These are phyloP conservation scores for Osmoderma eremita DNA, from an alignment of 2,888 invertebrate genomes.

Conservation along the genomic window DNA sequence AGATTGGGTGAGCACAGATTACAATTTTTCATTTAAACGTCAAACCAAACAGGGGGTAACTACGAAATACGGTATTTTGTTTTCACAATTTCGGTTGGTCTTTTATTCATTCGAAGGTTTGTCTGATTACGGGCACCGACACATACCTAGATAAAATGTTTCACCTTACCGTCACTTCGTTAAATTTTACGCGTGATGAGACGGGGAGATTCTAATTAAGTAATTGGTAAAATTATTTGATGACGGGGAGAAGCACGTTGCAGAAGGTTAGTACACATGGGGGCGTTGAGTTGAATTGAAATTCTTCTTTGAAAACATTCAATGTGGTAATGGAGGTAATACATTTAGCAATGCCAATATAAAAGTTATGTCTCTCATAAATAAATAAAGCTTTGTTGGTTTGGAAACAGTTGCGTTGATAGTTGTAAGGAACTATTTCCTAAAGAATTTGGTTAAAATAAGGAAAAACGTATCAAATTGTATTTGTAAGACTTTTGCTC, in stretches of 20 bases:
- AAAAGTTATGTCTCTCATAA: neutral
- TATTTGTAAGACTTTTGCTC: too few relatives aligned
- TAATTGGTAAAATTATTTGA: conserved; percentile 19
- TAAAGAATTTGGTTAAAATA: too few relatives aligned
- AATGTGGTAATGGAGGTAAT: neutral
- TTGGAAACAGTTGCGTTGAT: too few relatives aligned
- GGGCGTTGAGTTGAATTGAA: conserved; percentile 1
- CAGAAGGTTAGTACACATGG: neutral
- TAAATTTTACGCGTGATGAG: conserved; percentile 10
- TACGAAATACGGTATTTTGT: neutral
- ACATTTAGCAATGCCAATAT: neutral
- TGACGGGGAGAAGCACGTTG: conserved; percentile 2
- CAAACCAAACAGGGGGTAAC: neutral
- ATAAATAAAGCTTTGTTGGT: neutral
- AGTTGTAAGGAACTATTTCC: too few relatives aligned
- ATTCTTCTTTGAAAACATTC: neutral
- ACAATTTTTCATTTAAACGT: conserved; percentile 14
- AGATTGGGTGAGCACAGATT: neutral
- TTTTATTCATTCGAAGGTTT: neutral
- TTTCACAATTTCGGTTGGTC: neutral
- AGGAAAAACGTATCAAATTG: too few relatives aligned
- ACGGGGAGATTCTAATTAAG: conserved; percentile 15
- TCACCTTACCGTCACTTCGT: too few relatives aligned
- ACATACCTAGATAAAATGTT: too few relatives aligned
- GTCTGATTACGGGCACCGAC: too few relatives aligned